Evolutionary conservation across 2,113 vertebrate genomes (phyloP).

Genomic region (Columba livia): DNA sequence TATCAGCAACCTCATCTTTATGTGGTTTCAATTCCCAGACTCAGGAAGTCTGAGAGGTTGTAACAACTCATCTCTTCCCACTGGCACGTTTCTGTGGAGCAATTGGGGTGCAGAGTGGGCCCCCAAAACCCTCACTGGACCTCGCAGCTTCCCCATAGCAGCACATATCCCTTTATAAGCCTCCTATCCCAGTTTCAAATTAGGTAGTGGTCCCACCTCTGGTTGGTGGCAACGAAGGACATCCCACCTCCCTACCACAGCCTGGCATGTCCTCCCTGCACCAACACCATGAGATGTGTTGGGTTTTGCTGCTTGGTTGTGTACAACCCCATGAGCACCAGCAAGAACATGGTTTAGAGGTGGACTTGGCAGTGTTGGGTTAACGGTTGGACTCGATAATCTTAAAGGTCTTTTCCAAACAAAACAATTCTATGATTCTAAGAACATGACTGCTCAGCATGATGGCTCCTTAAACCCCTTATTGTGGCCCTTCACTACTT

Average conservation of each 20-base stretch:
- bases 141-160: neutral
- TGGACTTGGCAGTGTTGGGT: no score
- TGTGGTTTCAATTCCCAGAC: neutral
- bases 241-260: neutral
- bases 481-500: no score
- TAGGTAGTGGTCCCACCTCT: neutral
- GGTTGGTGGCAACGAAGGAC: neutral
- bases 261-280: neutral
- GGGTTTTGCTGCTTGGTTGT: neutral
- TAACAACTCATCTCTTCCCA: neutral
- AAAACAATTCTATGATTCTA: no score
- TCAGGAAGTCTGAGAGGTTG: neutral
- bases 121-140: neutral
- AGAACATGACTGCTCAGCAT: fast-evolving
- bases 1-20: neutral
- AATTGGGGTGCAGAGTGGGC: fast-evolving
- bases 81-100: neutral
- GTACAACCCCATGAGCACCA: neutral
- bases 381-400: no score
- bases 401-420: no score
- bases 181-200: neutral
- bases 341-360: neutral
- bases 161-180: neutral
- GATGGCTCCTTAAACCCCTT: neutral
- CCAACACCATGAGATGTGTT: fast-evolving